These are phyloP conservation scores for Alloscopus bannaensis DNA, from an alignment of 2,888 invertebrate species.

Conservation along the genomic window DNA sequence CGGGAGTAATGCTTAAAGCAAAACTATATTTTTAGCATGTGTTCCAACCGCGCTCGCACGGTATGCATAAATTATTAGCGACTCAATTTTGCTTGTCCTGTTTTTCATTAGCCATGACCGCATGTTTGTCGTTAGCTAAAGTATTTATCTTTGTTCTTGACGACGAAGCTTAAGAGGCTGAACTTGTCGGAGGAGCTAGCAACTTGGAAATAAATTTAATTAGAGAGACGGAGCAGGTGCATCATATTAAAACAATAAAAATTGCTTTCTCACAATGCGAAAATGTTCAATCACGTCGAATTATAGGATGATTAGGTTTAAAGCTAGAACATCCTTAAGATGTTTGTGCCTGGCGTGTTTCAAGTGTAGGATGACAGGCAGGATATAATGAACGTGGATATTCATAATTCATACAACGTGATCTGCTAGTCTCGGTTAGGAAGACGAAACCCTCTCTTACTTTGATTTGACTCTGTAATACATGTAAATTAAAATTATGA, in stretches of 20 bases:
- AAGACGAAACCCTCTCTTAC: too few relatives aligned
- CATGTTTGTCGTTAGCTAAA: neutral
- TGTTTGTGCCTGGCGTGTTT: too few relatives aligned
- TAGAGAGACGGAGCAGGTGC: too few relatives aligned
- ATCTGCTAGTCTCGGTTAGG: too few relatives aligned
- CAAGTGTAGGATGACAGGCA: too few relatives aligned
- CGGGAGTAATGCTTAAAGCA: neutral
- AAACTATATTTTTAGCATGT: neutral
- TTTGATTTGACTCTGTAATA: too few relatives aligned
- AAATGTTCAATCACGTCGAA: neutral
- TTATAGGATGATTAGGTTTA: neutral
- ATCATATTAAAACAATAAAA: neutral
- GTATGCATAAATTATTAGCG: neutral
- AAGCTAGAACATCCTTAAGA: too few relatives aligned
- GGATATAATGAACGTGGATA: too few relatives aligned
- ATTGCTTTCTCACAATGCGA: neutral
- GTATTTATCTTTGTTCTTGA: neutral
- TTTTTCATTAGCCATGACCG: constrained; percentile 6
- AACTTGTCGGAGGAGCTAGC: too few relatives aligned
- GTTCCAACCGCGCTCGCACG: neutral
- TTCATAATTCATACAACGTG: too few relatives aligned
- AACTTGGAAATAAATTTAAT: too few relatives aligned
- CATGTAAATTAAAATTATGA: too few relatives aligned
- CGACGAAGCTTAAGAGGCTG: neutral
- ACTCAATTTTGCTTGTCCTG: neutral